Evolutionary conservation across 2,888 invertebrate species (phyloP), one percentile per base, ranked within the genome.

Genomic region (Anaspis maculata): DNA sequence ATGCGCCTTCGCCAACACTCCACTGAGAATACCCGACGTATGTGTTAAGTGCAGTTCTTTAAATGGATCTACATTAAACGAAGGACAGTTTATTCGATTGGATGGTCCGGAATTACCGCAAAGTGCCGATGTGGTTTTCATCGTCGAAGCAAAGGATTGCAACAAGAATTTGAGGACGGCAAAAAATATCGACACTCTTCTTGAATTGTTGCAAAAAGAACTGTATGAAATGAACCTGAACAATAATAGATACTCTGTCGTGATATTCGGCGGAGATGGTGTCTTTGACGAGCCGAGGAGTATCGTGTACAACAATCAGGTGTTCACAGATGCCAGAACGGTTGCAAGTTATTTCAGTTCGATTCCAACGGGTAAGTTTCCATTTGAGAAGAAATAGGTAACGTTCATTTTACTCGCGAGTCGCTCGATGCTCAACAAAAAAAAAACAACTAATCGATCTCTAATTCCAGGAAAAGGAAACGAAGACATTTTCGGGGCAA

Each of bases 71-170:
- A 64, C 71, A 22, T 72, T 89, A 12, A 72, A 77, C 9, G 90
- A 90, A 60, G 87, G 89, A 2, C 76, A 79, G 5, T 83, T 85
- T 61, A 69, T 78, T 30, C 72, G 74, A 32, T 61, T 87, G n/a
- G 68, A 74, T 26, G 73, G 72, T 19, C 53, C 62, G 9, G 57
- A 63, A 12, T 69, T 81, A 3, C 80, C 79, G 0, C 71, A 67
- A 42, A 82, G 85, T 3, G 81, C 83, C 2, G 95, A 95, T 64
- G 72, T 92, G 0, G 86, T 94, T 31, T 87, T 95, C 61, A 77
- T 95, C 31, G 73, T 94, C 1, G 92, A 95, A 56, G 88, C 90
- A 2, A 83, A 84, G 47, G 68, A 71, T 3, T 94, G 94, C 61
- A 94, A 92, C 66, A 70, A 70, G 42, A 76, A 82, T 46, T 61